phyloP scores from a whole-genome alignment of 2,888 invertebrate genomes.

The Gymnoscelis rufifasciata region DNA sequence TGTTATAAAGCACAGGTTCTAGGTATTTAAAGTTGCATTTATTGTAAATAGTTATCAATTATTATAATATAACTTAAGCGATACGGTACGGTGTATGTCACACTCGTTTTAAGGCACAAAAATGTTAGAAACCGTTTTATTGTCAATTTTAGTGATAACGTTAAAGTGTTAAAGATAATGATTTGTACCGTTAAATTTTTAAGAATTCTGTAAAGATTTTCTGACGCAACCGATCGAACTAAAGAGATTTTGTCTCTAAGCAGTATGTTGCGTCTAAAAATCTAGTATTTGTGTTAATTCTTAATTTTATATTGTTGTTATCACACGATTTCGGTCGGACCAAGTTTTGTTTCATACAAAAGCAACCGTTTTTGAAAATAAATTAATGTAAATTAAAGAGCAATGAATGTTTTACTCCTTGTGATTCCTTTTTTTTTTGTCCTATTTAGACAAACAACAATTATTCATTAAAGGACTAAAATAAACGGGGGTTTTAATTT shows the following conservation, averaged over 20 bases:
- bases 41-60: conserved; percentile 71
- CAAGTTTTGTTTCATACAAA: conserved; percentile 67
- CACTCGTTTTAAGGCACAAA: conserved; percentile 79
- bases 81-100: conserved; percentile 70
- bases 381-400: conserved; percentile 70
- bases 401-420: conserved; percentile 50
- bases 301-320: conserved; percentile 52
- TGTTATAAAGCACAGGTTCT: conserved; percentile 78
- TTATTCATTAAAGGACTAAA: no score
- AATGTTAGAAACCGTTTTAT: conserved; percentile 73
- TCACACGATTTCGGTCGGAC: conserved; percentile 64
- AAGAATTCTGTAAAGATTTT: conserved; percentile 32
- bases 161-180: conserved; percentile 53
- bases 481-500: no score
- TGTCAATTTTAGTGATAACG: conserved; percentile 74
- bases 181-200: conserved; percentile 56
- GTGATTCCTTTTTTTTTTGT: no score
- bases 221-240: conserved; percentile 25
- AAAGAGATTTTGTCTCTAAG: conserved; percentile 3
- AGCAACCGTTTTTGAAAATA: conserved; percentile 64
- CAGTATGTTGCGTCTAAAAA: conserved; percentile 34
- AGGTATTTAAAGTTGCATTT: conserved; percentile 74
- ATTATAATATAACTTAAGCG: conserved; percentile 55
- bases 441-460: no score
- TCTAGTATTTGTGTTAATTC: conserved; percentile 34